Base-by-base conservation (phyloP, 2,888 invertebrate species). In the Tachystola acroxantha region DNA sequence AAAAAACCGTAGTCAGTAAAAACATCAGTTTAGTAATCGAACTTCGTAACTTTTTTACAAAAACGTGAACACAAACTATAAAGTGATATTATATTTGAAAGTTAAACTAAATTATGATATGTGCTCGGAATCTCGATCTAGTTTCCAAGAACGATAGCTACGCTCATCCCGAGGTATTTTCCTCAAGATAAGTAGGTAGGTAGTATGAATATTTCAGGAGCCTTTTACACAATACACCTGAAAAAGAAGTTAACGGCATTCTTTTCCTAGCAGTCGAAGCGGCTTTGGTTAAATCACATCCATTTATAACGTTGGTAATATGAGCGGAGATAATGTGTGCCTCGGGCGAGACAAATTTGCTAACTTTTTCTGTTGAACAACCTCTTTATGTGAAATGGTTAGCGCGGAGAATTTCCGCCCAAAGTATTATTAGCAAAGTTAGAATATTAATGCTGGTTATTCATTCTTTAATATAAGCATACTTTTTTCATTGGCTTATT, bases 331-430 rank as follows among this genome's bases (percentile, higher is more conserved):
- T 71, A 70, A 69, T 69, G 64, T 66, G 68, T 68, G 66, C 69
- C 65, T 39, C 57, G 56, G 63, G 68, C 62, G 57, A 63, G 69
- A 70, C 66, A 68, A 71, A 71, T 71, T 67, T 63, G 59, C 68
- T 45, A 70, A 70, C 67, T 70, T 71, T 70, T 70, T 68, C 64
- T 67, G 69, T 69, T 68, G 59, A 68, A 69, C 64, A 68, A 68
- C 60, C 67, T 66, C 63, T 68, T 62, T 68, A 65, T 68, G 55
- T 62, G 56, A 60, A 69, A 69, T 65, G 65, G 64, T 67, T 57
- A 62, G 51, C 57, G 53, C 46, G 37, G 57, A 49, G 52, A 58
- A 63, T 64, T 65, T 62, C 48, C 47, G 45, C 46, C 49, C 47
- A 49, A 64, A 67, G 62, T 67, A 66, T 64, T 70, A 68, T 69